Percentiles rank a stretch among this genome's conserved stretches.
These are phyloP conservation scores for Echinometra lucunter DNA, from an alignment of 53 echinoderm and acorn worm species.

Conservation along the genomic window DNA sequence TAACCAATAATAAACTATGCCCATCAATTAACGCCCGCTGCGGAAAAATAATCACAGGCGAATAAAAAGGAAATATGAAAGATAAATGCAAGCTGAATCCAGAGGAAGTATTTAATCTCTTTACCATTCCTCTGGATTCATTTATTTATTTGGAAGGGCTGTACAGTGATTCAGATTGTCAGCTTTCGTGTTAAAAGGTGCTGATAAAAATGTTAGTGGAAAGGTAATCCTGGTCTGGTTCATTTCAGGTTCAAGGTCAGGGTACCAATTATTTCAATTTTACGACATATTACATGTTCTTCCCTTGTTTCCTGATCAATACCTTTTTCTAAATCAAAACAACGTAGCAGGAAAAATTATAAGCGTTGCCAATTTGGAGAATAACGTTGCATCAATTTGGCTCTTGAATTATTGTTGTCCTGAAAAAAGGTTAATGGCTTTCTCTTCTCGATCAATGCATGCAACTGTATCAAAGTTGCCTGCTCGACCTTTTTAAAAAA, in stretches of 20 bases:
- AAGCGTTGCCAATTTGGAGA: too few species aligned
- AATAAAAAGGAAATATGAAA: neutral
- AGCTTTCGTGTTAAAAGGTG: neutral
- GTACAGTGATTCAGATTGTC: neutral
- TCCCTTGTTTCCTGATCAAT: too few species aligned
- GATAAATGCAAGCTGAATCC: neutral
- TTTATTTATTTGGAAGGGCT: neutral
- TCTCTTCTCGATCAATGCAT: neutral
- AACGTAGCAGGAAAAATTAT: too few species aligned
- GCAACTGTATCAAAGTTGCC: neutral
- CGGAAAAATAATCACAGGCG: slow-evolving; percentile 7
- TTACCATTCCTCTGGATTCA: neutral
- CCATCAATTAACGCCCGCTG: slow-evolving; percentile 43
- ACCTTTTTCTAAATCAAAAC: too few species aligned
- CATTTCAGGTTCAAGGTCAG: neutral
- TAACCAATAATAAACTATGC: neutral
- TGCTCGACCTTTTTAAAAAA: neutral
- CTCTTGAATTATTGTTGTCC: too few species aligned
- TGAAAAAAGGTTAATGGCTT: neutral
- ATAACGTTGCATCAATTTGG: too few species aligned
- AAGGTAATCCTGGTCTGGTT: neutral
- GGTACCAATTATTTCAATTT: too few species aligned
- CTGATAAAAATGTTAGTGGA: neutral
- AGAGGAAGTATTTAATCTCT: slow-evolving; percentile 50
- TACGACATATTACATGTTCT: too few species aligned